Conservation (phyloP, 2,888 invertebrate genomes). For the Punctoribates punctum region DNA sequence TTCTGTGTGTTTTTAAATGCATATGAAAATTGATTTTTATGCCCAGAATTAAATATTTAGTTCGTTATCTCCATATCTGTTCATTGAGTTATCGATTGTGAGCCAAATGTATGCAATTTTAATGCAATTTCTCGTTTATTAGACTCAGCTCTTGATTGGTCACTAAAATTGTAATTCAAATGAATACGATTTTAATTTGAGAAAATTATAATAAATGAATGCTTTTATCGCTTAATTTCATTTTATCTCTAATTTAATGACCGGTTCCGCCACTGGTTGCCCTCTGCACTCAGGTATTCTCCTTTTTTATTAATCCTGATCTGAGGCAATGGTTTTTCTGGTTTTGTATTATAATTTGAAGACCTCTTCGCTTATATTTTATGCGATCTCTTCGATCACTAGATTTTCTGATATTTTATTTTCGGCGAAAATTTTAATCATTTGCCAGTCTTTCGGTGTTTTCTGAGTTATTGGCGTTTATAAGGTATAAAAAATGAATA, state of each 20-base stretch:
- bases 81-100: neutral
- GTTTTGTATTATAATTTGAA: neutral
- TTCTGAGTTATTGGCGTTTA: slow-evolving; percentile 14
- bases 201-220: neutral
- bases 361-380: neutral
- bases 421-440: neutral
- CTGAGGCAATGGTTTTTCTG: neutral
- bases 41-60: neutral
- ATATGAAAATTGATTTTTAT: slow-evolving; percentile 1
- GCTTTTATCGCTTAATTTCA: neutral
- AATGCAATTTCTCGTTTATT: neutral
- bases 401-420: neutral
- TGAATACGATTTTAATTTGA: slow-evolving; percentile 5
- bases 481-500: slow-evolving; percentile 19
- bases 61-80: neutral
- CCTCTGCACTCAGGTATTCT: neutral
- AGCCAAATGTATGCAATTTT: neutral
- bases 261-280: slow-evolving; percentile 2
- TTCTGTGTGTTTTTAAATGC: neutral
- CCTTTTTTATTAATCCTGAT: neutral
- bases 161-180: neutral
- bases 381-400: slow-evolving; percentile 12
- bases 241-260: neutral
- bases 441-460: neutral
- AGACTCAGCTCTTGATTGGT: neutral